Evolutionary conservation across 2,888 invertebrate species (phyloP), one percentile per base, ranked within the genome.

Genomic region (Agrochola lychnidis): DNA sequence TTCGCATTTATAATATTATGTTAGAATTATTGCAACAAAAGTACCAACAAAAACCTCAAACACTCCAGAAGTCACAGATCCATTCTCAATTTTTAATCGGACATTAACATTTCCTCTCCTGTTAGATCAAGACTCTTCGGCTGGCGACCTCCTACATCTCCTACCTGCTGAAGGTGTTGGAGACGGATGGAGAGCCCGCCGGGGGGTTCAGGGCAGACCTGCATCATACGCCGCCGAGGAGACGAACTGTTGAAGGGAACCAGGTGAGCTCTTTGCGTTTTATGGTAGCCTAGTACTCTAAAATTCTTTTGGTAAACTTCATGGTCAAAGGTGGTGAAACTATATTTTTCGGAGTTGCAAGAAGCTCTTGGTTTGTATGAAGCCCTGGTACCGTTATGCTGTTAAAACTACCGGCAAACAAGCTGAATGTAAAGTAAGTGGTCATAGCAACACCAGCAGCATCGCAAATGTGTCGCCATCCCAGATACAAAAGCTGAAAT

Each of bases 91-190:
- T 85, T 87, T 88, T 90, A 87, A 87, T 88, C 82, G 71, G 82
- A 48, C 66, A 88, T 89, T 88, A 88, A 87, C 76, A 22, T 82
- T 73, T 82, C 66, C 72, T 84, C 82, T 88, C 68, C 94, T 97
- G 97, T 77, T 97, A 99, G 97, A 99, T 99, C 88, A 99, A 99
- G 96, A 99, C 99, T 0, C 97, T 99, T 48, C 97, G 99, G 79
- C 96, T 99, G 89, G 99, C 99, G 0, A 99, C 99, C 0, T 98
- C 98, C 0, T 99, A 99, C 95, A 99, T 99, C 88, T 98, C 98
- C 9, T 99, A 99, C 94, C 97, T 99, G 75, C 99, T 99, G 96
- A 98, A 98, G 85, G 98, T 99, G 1, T 94, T 99, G 87, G 98
- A 99, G 92, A 98, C 98, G 75, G 99, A 99, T 90, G 98, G 98